These are phyloP conservation scores for Strigamia maritima DNA, from an alignment of 2,888 invertebrate genomes.

Conservation along the genomic window DNA sequence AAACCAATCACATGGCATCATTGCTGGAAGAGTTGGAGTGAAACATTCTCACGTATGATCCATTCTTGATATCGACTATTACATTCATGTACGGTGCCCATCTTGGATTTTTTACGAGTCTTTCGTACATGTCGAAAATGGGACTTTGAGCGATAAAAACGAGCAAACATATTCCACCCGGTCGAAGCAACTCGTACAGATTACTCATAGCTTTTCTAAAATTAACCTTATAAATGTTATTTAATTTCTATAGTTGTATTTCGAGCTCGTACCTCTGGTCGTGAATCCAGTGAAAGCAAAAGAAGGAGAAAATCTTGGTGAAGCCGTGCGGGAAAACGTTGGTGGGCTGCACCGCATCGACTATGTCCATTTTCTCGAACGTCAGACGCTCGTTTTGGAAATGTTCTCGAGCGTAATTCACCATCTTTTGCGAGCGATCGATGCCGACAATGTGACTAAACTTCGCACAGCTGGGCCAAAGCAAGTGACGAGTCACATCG, in stretches of 20 bases:
- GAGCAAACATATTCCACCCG: slow-evolving; percentile 66
- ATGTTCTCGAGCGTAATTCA: slow-evolving; percentile 61
- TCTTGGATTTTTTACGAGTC: slow-evolving; percentile 60
- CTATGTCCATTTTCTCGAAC: slow-evolving; percentile 57
- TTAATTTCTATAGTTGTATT: too few relatives aligned
- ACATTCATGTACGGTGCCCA: slow-evolving; percentile 68
- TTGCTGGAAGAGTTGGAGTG: too few relatives aligned
- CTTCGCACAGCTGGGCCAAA: slow-evolving; percentile 57
- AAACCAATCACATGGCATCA: too few relatives aligned
- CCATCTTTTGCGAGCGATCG: slow-evolving; percentile 70
- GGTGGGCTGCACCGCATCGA: slow-evolving; percentile 48
- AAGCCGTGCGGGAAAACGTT: slow-evolving; percentile 53
- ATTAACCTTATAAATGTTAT: too few relatives aligned
- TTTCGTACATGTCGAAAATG: slow-evolving; percentile 66
- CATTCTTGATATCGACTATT: too few relatives aligned
- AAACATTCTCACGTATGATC: too few relatives aligned
- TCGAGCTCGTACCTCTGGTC: slow-evolving; percentile 65
- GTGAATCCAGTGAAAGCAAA: slow-evolving; percentile 74
- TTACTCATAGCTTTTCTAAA: slow-evolving; percentile 63
- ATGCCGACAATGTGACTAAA: slow-evolving; percentile 58
- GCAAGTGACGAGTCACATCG: slow-evolving; percentile 63
- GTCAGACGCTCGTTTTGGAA: slow-evolving; percentile 55
- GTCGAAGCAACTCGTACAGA: slow-evolving; percentile 64
- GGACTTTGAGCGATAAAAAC: slow-evolving; percentile 67
- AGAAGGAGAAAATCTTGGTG: slow-evolving; percentile 71